These are phyloP conservation scores for Pachyramphus minor DNA, from an alignment of 2,113 vertebrate species.

Conservation along the genomic window DNA sequence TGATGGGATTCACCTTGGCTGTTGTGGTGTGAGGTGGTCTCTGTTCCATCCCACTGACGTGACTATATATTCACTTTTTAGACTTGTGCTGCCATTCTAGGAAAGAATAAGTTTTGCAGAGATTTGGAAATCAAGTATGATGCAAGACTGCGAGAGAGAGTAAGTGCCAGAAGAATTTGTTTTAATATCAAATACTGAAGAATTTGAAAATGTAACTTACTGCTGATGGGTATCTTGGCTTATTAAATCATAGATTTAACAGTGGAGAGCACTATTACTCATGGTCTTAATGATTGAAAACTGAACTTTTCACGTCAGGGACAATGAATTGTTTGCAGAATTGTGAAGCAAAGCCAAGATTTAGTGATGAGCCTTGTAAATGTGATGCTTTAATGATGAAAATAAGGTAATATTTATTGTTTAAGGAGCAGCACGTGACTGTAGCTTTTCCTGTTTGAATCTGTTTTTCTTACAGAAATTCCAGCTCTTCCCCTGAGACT, in stretches of 20 bases:
- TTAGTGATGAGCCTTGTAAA: background rate
- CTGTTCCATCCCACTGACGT: background rate
- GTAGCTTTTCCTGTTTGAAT: background rate
- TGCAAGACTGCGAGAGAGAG: constrained; percentile 87
- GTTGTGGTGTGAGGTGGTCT: background rate
- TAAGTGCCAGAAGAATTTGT: constrained; percentile 63
- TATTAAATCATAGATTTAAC: background rate
- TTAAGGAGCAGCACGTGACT: background rate
- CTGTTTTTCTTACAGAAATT: background rate
- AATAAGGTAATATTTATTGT: background rate
- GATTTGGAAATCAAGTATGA: constrained; percentile 80
- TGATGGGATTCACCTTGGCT: background rate
- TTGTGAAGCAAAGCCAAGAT: background rate
- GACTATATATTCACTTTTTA: constrained; percentile 51
- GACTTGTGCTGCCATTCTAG: constrained; percentile 87
- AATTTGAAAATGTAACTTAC: background rate
- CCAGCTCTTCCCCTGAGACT: background rate
- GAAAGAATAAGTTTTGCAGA: constrained; percentile 78
- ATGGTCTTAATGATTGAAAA: background rate
- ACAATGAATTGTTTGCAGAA: background rate
- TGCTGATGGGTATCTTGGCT: background rate
- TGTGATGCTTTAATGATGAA: background rate
- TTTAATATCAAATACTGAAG: background rate
- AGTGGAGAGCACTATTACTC: background rate
- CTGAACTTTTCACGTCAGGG: background rate